These are phyloP conservation scores for Drosophila greeni DNA, from an alignment of 2,888 invertebrate species.

Conservation along the genomic window DNA sequence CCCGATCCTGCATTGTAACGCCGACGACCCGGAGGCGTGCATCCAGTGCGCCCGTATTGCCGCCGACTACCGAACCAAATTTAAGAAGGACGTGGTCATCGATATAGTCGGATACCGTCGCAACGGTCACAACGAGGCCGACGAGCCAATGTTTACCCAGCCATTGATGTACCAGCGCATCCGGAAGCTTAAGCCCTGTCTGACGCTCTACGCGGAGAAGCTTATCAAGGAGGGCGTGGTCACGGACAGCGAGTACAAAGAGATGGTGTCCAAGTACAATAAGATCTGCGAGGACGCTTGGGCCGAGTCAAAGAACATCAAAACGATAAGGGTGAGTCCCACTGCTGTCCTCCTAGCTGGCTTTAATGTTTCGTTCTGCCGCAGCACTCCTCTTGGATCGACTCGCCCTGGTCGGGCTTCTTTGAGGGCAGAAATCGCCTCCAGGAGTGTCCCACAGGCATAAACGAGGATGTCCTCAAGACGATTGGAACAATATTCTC, in stretches of 20 bases:
- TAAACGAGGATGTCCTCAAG: conserved; percentile 81
- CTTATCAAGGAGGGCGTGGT: conserved; percentile 85
- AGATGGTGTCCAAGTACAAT: conserved; percentile 74
- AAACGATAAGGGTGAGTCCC: conserved; percentile 80
- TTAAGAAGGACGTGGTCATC: conserved; percentile 90
- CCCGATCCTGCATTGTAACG: conserved; percentile 96
- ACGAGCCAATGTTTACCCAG: conserved; percentile 96
- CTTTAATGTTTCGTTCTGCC: not conserved
- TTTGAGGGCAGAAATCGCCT: conserved; percentile 81
- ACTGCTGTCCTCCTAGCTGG: no score
- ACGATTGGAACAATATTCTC: conserved; percentile 83
- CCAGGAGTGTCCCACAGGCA: conserved; percentile 82
- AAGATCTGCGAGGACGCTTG: conserved; percentile 82
- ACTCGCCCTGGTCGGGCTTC: conserved; percentile 85
- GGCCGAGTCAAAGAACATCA: conserved; percentile 82
- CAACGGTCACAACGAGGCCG: conserved; percentile 94
- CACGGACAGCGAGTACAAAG: conserved; percentile 83
- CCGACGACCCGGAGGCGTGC: conserved; percentile 93
- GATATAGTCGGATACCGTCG: conserved; percentile 91
- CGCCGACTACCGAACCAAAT: conserved; percentile 90
- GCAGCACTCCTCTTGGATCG: conserved; percentile 83
- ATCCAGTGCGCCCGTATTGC: conserved; percentile 91
- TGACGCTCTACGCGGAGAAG: conserved; percentile 85
- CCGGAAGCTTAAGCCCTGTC: conserved; percentile 80
- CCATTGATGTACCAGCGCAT: conserved; percentile 95